These are phyloP conservation scores for Ephydatia muelleri DNA, from an alignment of 37 sponge, comb jelly and placozoan species.

Conservation along the genomic window DNA sequence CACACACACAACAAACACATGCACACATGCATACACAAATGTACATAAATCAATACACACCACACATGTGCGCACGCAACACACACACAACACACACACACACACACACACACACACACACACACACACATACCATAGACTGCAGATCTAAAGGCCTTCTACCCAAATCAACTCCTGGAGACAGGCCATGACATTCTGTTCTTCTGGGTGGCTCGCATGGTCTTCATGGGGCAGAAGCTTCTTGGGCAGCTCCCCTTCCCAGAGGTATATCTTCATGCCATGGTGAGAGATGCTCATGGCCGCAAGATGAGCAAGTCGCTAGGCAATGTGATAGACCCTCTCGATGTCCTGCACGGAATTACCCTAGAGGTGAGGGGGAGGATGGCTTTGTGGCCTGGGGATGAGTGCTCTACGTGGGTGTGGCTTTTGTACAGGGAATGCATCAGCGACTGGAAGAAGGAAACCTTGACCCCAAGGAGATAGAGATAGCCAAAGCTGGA, in stretches of 20 bases:
- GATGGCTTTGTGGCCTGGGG: background rate
- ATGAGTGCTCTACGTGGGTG: conserved; percentile 9
- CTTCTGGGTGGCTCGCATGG: conserved; percentile 99
- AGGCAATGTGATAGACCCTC: conserved; percentile 97
- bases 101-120: background rate
- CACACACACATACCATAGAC: conserved; percentile 40
- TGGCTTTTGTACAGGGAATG: conserved; percentile 51
- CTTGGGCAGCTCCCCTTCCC: conserved; percentile 89
- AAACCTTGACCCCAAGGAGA: conserved; percentile 88
- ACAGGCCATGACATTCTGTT: conserved; percentile 99
- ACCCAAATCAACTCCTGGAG: conserved; percentile 90
- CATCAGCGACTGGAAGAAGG: conserved; percentile 58
- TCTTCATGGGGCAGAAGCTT: conserved; percentile 91
- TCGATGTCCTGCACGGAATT: conserved; percentile 88
- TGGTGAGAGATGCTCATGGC: conserved; percentile 98
- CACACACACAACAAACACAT: too few species aligned
- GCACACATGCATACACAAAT: too few species aligned
- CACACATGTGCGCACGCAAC: background rate
- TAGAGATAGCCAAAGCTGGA: conserved; percentile 78
- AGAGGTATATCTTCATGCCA: conserved; percentile 96
- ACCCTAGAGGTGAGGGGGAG: conserved; percentile 68
- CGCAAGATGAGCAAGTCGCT: conserved; percentile 99
- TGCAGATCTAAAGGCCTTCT: conserved; percentile 76
- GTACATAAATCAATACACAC: background rate
- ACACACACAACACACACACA: conserved; percentile 13